A percentile compares a stretch with the other conserved stretches of the same genome.
Conservation (phyloP, 2,888 invertebrate genomes). For the Caenorhabditis sulstoni region DNA sequence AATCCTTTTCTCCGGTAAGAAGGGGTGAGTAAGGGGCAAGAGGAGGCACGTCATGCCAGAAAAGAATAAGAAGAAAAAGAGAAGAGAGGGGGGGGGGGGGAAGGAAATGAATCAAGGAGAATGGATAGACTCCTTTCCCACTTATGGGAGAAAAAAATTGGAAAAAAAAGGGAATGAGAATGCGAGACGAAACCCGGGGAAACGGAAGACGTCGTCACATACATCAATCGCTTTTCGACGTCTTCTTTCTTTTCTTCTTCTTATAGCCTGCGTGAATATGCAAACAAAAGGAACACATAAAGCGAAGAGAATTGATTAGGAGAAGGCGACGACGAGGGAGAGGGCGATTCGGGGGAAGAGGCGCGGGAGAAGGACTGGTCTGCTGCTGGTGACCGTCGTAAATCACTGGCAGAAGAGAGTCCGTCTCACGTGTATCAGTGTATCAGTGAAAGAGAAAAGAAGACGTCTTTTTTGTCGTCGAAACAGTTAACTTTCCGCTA, state of each 20-base stretch:
- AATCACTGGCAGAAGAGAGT: conserved; percentile 43
- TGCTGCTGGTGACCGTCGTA: conserved; percentile 40
- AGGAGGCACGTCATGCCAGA: conserved; percentile 39
- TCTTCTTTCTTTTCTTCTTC: conserved; percentile 22
- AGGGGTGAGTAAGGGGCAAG: conserved; percentile 10
- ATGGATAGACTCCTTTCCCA: conserved; percentile 44
- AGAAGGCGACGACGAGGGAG: conserved; percentile 3
- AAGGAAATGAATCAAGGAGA: conserved; percentile 37
- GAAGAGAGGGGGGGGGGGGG: not conserved
- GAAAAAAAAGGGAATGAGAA: conserved; percentile 7
- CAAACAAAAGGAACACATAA: conserved; percentile 48
- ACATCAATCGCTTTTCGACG: conserved; percentile 41
- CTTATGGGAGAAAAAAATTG: conserved; percentile 33
- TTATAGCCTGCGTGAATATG: conserved; percentile 4
- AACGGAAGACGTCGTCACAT: conserved; percentile 47
- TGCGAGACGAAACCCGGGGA: conserved; percentile 21
- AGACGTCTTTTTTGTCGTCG: conserved; percentile 32
- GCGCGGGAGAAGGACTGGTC: conserved; percentile 35
- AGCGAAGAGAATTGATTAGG: conserved; percentile 40
- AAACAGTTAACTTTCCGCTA: conserved; percentile 51
- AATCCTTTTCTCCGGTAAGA: conserved; percentile 19
- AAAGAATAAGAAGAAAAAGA: conserved; percentile 14
- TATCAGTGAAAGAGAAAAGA: conserved; percentile 13
- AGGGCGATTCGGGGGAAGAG: conserved; percentile 4
- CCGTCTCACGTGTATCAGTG: conserved; percentile 47